Evolutionary conservation across 2,888 invertebrate species (phyloP), one percentile per base, ranked within the genome.

Genomic region (Prenolepis imparis): DNA sequence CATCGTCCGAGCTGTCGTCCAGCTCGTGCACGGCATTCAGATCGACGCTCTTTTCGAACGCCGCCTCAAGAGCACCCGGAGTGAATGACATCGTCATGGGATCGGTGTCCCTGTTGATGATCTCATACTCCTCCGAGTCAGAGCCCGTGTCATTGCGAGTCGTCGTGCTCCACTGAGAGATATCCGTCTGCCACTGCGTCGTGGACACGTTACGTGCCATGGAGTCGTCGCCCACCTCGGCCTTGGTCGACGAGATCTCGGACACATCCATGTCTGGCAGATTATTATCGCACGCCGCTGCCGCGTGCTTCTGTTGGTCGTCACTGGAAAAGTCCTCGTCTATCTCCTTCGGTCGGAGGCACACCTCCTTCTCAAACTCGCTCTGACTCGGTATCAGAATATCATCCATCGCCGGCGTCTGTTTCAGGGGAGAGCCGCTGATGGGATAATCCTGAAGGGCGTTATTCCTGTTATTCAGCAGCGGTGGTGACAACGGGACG

Each of bases 401-500:
- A 91, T 97, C 96, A 86, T 96, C 96, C 95, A 97, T 96, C 11
- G 87, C 80, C 0, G 96, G 95, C 32, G 95, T 94, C 0, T 96
- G 96, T 92, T 97, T 97, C 88, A 97, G 96, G 0, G 98, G 98
- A 18, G 97, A 97, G 92, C 97, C 94, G 1, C 94, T 89, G 12
- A 94, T 89, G 3, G 92, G 91, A 55, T 87, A 88, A 83, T 90
- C 89, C 11, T 92, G 90, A 48, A 92, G 85, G 0, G 86, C 48
- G 5, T 87, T 82, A 5, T 87, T 82, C 18, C 77, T 75, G 0
- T 61, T 18, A 9, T 48, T 63, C 8, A 41, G 0, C 5, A 95
- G 95, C 1, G 90, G 85, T 0, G 96, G 96, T 8, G 96, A 96
- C 6, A 96, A 95, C 8, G 98, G 98, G 83, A 98, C 96, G 94